A percentile compares a stretch with the other conserved stretches of the same genome.
Conservation (phyloP, 2,888 invertebrate genomes). For the Cephus rjabovi region DNA sequence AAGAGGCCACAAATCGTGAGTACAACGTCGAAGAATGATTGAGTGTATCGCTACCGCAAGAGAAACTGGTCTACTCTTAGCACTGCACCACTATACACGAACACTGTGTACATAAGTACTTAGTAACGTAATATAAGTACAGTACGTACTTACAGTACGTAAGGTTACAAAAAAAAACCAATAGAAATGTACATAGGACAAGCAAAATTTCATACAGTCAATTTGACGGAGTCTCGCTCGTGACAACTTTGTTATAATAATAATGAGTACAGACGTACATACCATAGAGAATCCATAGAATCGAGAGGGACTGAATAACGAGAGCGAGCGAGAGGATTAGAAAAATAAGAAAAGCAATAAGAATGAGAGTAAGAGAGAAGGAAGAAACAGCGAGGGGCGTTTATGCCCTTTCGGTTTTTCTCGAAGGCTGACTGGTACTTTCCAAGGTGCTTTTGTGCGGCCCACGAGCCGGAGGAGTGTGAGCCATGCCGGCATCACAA, state of each 20-base stretch:
- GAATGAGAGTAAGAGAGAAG: neutral
- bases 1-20: slow-evolving; percentile 4
- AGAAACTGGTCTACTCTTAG: neutral
- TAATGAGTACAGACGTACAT: neutral
- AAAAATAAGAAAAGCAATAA: neutral
- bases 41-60: neutral
- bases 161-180: neutral
- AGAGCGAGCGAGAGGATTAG: neutral
- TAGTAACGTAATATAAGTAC: neutral
- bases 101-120: neutral
- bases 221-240: neutral
- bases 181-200: neutral
- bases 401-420: slow-evolving; percentile 2
- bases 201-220: neutral
- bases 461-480: slow-evolving; percentile 13
- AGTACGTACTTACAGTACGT: neutral
- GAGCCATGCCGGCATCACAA: slow-evolving; percentile 43
- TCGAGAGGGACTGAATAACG: neutral
- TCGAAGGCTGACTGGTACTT: slow-evolving; percentile 3
- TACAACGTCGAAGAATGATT: slow-evolving; percentile 2
- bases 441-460: slow-evolving; percentile 6
- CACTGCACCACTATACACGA: neutral
- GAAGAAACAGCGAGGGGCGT: neutral
- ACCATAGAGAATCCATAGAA: neutral
- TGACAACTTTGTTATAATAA: neutral